These are phyloP conservation scores for Heloderma charlesbogerti DNA, from an alignment of 2,113 vertebrate genomes.

Conservation along the genomic window DNA sequence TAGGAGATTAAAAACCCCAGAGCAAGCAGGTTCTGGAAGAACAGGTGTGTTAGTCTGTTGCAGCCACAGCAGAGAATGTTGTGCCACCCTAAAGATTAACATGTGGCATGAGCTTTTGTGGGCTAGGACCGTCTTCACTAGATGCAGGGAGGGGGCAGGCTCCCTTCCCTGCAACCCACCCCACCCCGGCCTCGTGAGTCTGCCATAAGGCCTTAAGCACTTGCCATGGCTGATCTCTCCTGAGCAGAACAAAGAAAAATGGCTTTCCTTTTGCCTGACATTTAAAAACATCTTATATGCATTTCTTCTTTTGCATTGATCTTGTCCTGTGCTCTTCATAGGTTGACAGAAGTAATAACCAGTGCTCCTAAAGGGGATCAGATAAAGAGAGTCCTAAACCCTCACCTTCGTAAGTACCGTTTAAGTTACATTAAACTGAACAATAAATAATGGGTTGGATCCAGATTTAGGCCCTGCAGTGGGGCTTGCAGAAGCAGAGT, in stretches of 20 bases:
- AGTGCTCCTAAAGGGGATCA: constrained; percentile 86
- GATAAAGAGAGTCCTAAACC: constrained; percentile 92
- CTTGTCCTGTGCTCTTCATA: constrained; percentile 43
- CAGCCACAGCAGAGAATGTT: background rate
- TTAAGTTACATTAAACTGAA: background rate
- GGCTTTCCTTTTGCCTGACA: background rate
- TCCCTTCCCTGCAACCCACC: background rate
- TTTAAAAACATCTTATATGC: background rate
- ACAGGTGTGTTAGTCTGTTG: background rate
- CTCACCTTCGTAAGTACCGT: constrained; percentile 89
- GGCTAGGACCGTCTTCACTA: background rate
- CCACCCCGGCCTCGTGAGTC: too few relatives aligned
- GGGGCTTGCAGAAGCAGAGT: too few relatives aligned
- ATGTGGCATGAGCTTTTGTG: background rate
- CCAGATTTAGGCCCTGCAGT: too few relatives aligned
- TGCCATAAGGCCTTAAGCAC: background rate
- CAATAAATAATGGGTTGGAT: background rate
- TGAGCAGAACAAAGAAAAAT: background rate
- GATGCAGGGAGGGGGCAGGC: background rate
- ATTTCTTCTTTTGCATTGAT: accelerated
- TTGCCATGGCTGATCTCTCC: background rate
- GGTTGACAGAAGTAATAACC: constrained; percentile 88
- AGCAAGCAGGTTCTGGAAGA: too few relatives aligned
- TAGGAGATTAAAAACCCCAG: too few relatives aligned
- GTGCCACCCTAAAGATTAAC: too few relatives aligned